Evolutionary conservation across 2,797 vertebrate species (phyloP).

Genomic region (Acanthiza pusilla): DNA sequence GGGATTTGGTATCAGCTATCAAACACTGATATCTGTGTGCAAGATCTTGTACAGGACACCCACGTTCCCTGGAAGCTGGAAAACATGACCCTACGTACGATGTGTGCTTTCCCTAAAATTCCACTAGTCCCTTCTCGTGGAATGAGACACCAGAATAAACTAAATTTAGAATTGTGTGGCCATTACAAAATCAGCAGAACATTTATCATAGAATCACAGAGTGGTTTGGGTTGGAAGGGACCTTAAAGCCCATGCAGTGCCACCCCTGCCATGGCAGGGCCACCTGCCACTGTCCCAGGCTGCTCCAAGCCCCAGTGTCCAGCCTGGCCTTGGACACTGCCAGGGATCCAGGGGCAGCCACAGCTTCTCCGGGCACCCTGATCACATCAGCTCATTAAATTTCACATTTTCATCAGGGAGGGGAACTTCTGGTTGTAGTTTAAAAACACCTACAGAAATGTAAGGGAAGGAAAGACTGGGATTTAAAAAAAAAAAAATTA

Average conservation of each 20-base stretch:
- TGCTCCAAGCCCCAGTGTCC: neutral
- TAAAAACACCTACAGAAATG: neutral
- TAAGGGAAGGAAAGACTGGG: neutral
- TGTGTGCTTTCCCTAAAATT: neutral
- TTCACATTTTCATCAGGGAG: neutral
- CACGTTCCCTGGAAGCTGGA: neutral
- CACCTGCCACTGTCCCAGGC: neutral
- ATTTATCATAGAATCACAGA: neutral
- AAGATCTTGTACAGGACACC: neutral
- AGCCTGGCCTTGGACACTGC: neutral
- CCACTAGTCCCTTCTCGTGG: neutral
- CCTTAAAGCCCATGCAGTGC: fast-evolving
- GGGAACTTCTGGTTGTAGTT: neutral
- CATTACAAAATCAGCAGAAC: neutral
- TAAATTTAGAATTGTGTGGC: neutral
- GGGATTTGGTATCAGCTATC: neutral
- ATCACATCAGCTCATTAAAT: neutral
- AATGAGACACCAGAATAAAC: neutral
- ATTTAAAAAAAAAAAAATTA: too few species aligned
- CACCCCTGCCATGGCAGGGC: neutral
- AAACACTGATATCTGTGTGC: neutral
- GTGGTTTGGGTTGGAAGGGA: neutral
- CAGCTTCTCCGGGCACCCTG: neutral
- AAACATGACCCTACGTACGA: neutral
- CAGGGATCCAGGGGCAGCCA: neutral